Evolutionary conservation across 2,888 invertebrate species (phyloP).

Genomic region (Polymixis flavicincta): DNA sequence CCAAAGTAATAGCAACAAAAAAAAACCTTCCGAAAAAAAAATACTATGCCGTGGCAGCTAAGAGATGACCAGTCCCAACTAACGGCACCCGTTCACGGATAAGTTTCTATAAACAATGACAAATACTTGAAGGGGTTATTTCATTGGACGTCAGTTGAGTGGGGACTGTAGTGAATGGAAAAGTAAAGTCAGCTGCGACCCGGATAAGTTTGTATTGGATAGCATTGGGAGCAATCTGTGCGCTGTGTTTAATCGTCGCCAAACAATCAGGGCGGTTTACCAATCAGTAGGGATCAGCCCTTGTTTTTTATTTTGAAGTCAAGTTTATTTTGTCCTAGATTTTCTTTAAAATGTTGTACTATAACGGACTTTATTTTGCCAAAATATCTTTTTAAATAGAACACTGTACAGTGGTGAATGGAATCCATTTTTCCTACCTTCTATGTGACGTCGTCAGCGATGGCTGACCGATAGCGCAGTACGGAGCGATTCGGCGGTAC

Average conservation of each 20-base stretch:
- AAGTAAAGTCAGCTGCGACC: constrained; percentile 38
- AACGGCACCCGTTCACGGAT: not conserved
- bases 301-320: not conserved
- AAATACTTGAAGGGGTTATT: not conserved
- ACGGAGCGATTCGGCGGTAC: too few species aligned
- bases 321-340: not conserved
- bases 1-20: not conserved
- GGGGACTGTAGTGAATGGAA: constrained; percentile 12
- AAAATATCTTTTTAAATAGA: not conserved
- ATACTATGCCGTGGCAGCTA: not conserved
- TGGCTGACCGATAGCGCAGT: too few species aligned
- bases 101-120: constrained; percentile 15
- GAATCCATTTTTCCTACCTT: too few species aligned
- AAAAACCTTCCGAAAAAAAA: not conserved
- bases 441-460: too few species aligned
- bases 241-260: not conserved
- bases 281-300: not conserved
- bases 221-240: not conserved
- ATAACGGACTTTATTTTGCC: not conserved
- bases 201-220: constrained; percentile 31
- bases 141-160: not conserved
- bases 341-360: not conserved
- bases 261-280: constrained; percentile 1
- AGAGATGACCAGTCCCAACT: not conserved
- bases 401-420: not conserved